These are phyloP conservation scores for Morelia viridis DNA, from an alignment of 2,797 vertebrate genomes.

Conservation along the genomic window DNA sequence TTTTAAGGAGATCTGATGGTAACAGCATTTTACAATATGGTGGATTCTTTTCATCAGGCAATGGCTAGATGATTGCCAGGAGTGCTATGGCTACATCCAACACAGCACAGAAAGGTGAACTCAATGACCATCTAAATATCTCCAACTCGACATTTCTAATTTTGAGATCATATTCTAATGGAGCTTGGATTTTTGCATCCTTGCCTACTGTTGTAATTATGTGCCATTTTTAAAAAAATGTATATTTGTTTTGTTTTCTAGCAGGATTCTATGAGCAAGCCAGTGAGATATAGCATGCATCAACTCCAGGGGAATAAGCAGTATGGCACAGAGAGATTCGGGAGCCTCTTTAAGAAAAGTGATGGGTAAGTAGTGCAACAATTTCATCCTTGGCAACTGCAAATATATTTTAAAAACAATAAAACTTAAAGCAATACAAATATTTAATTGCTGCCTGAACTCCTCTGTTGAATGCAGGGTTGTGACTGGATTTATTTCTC, in stretches of 20 bases:
- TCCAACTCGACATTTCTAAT: not conserved
- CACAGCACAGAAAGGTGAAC: not conserved
- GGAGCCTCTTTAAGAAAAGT: slow-evolving; percentile 85
- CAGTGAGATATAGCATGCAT: slow-evolving; percentile 80
- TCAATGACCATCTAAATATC: too few species aligned
- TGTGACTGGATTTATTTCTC: not conserved
- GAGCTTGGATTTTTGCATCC: not conserved
- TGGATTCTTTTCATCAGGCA: not conserved
- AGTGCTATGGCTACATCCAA: not conserved
- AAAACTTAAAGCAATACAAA: not conserved
- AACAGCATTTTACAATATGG: not conserved
- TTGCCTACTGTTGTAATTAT: not conserved
- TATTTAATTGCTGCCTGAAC: not conserved
- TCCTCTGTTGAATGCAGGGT: not conserved
- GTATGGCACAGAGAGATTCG: slow-evolving; percentile 79
- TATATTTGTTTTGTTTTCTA: not conserved
- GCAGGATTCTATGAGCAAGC: slow-evolving; percentile 78
- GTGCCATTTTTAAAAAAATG: not conserved
- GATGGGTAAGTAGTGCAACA: slow-evolving; percentile 73
- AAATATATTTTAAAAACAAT: not conserved
- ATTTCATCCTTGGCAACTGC: not conserved
- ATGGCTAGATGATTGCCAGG: not conserved
- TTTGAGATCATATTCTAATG: not conserved
- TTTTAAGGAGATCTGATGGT: not conserved
- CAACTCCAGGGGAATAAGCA: slow-evolving; percentile 85